Base-by-base conservation (phyloP, 2,113 vertebrate genomes). In the Microcebus lehilahytsara region DNA sequence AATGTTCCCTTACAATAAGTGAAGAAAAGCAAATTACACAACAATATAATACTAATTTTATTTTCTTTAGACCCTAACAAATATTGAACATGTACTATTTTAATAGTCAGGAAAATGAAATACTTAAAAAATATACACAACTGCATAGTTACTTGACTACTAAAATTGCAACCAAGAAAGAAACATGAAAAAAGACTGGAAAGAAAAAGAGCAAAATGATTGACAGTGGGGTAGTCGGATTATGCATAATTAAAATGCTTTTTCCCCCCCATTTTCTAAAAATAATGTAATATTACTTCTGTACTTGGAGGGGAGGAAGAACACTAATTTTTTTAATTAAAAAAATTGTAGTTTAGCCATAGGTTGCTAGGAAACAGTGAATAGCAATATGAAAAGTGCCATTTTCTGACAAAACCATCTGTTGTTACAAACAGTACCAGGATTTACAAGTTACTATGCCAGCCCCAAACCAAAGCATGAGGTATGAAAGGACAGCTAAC, bases 341-440 rank as follows among this genome's bases (percentile, higher is more conserved):
- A 69, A 53, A 89, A 77, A 56, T 56, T 2, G 42, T 71, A 56
- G 46, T 83, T 87, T 91, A 96, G 58, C 32, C 53, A 51, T 9
- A 49, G 64, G 62, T 87, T 86, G 32, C 94, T 58, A 79, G 77
- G 62, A 58, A 96, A 83, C 71, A 51, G 16, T 49, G 46, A 88
- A n/a, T 0, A 56, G 71, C 83, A 64, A 83, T 67, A 71, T 77
- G 37, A 78, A 78, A 34, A 75, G 32, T 34, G 25, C 9, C 27
- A 32, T 85, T 94, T 95, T 85, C 94, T 92, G n/a, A 89, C 9
- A 92, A 77, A 91, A 93, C 64, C 79, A 84, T 49, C 83, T 91
- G 69, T 93, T 79, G 66, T 66, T 67, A 95, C n/a, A 93, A 71
- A 91, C 8, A 60, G 62, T 74, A 42, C 30, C 83, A 94, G 64